Conservation (phyloP, 2,797 vertebrate genomes). For the Pogonophryne albipinna region DNA sequence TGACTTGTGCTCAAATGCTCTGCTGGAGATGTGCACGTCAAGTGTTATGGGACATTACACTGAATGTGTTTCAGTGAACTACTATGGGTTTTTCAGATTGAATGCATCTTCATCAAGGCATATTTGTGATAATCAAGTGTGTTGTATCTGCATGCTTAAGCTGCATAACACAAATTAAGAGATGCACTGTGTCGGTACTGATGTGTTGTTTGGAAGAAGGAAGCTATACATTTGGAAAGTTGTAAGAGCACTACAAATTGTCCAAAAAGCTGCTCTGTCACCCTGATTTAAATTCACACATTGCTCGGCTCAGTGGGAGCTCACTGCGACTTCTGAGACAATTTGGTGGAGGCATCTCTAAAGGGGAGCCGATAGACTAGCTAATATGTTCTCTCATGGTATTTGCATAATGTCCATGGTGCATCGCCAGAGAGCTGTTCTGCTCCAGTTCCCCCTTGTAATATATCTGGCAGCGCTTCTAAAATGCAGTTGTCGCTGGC, state of each 20-base stretch:
- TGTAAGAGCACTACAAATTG: conserved; percentile 52
- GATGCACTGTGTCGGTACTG: conserved; percentile 17
- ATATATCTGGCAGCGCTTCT: conserved; percentile 85
- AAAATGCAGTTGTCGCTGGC: conserved; percentile 84
- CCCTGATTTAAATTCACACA: conserved; percentile 79
- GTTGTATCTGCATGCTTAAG: conserved; percentile 38
- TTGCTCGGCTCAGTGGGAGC: conserved; percentile 79
- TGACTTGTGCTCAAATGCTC: conserved; percentile 69
- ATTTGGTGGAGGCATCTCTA: conserved; percentile 81
- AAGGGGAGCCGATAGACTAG: conserved; percentile 82
- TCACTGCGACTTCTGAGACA: conserved; percentile 82
- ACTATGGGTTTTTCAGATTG: conserved; percentile 57
- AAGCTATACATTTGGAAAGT: conserved; percentile 43
- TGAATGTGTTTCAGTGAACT: conserved; percentile 68
- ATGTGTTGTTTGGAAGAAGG: conserved; percentile 42
- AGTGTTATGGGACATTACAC: conserved; percentile 75
- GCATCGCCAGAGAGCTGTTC: conserved; percentile 84
- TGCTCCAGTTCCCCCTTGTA: conserved; percentile 85
- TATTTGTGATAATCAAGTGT: conserved; percentile 52
- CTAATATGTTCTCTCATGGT: conserved; percentile 85
- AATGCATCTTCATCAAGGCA: conserved; percentile 66
- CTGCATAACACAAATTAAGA: conserved; percentile 49
- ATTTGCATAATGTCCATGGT: conserved; percentile 86
- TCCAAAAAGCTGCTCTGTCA: conserved; percentile 68
- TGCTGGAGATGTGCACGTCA: conserved; percentile 68